Evolutionary conservation across 2,113 vertebrate species (phyloP).

Genomic region (Bujurquina vittata): DNA sequence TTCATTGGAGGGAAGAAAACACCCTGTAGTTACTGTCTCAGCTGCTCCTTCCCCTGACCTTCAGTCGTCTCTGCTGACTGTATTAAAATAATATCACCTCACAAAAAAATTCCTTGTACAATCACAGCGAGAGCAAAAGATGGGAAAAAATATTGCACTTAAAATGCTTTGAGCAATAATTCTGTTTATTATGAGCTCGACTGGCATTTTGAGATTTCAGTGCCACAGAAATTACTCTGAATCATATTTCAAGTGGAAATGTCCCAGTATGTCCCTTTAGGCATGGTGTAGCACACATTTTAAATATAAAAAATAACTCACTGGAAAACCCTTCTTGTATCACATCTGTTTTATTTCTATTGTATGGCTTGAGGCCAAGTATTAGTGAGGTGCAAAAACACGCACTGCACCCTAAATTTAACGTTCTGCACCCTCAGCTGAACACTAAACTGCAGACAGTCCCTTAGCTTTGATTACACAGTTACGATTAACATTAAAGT

Average conservation of each 20-base stretch:
- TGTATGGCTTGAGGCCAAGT: no score
- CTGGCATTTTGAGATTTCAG: neutral
- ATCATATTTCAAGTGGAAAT: neutral
- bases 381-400: no score
- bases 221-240: neutral
- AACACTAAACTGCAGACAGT: accelerated
- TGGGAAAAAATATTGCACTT: neutral
- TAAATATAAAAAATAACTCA: neutral
- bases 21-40: neutral
- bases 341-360: no score
- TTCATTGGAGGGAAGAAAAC: neutral
- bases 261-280: neutral
- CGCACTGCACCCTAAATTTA: no score
- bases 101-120: accelerated
- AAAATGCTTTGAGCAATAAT: neutral
- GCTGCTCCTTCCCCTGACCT: neutral
- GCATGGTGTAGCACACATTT: neutral
- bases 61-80: neutral
- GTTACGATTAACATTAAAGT: neutral
- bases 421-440: neutral
- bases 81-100: neutral
- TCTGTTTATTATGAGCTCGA: neutral
- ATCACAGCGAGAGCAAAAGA: neutral
- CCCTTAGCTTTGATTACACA: neutral
- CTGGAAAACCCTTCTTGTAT: no score